Conservation (phyloP, 2,113 vertebrate species). For the crab-eating macaque (Macaca fascicularis) region T2T-MFA8v1.1 NC_088388.1:130122001-130122500, state of each 20-base stretch:
- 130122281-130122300: background rate
- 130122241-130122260: background rate
- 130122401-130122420: slow-evolving; percentile 52
- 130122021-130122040: fast-evolving
- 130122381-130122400: background rate
- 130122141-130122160: background rate
- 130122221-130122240: slow-evolving; percentile 62
- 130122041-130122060: fast-evolving
- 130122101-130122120: background rate
- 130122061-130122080: background rate
- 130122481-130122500: slow-evolving; percentile 45
- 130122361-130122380: slow-evolving; percentile 20
- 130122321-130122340: slow-evolving; percentile 8
- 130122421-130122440: slow-evolving; percentile 72
- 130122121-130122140: slow-evolving; percentile 1
- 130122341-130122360: background rate
- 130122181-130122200: slow-evolving; percentile 32
- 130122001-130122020: background rate
- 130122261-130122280: background rate
- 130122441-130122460: slow-evolving; percentile 67
- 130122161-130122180: slow-evolving; percentile 46
- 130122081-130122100: background rate
- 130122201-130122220: slow-evolving; percentile 48
- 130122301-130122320: slow-evolving; percentile 48
- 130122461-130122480: slow-evolving; percentile 39